Percentiles rank a stretch among this genome's conserved stretches.
These are phyloP conservation scores for Malacoctenus gilli DNA, from an alignment of 2,797 vertebrate genomes.

Conservation along the genomic window DNA sequence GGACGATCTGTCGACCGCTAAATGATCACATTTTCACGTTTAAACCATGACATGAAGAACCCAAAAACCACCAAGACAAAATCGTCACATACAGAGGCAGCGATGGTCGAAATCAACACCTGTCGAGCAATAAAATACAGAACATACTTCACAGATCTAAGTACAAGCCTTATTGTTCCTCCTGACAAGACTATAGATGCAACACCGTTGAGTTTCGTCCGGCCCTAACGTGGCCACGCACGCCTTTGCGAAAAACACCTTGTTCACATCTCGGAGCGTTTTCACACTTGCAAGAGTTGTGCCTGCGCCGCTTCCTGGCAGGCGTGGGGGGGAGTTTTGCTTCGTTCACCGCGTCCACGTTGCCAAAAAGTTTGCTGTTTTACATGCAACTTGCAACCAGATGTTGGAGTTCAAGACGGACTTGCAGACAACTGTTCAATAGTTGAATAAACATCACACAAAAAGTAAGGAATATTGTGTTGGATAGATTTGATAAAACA, in stretches of 20 bases:
- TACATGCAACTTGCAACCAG: not conserved
- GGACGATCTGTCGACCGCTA: conserved; percentile 53
- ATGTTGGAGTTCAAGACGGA: not conserved
- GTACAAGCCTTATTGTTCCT: conserved; percentile 68
- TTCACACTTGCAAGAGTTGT: conserved; percentile 1
- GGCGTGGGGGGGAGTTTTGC: too few species aligned
- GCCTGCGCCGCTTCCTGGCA: too few species aligned
- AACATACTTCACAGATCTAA: conserved; percentile 66
- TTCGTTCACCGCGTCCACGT: too few species aligned
- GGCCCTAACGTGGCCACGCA: conserved; percentile 33
- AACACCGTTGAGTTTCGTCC: conserved; percentile 57
- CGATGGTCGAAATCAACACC: conserved; percentile 79
- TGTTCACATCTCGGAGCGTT: conserved; percentile 68
- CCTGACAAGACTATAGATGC: conserved; percentile 64
- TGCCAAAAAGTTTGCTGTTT: too few species aligned
- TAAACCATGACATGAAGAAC: conserved; percentile 65
- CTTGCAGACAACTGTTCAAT: not conserved
- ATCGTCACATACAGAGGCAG: conserved; percentile 73
- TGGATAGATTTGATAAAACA: too few species aligned
- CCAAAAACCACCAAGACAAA: conserved; percentile 64
- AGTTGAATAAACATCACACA: too few species aligned
- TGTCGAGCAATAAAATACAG: conserved; percentile 74
- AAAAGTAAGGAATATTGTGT: too few species aligned
- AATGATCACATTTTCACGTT: conserved; percentile 56
- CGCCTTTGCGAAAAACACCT: too few species aligned